Conservation (phyloP, 2,888 invertebrate species). For the Epirrhoe tristata region DNA sequence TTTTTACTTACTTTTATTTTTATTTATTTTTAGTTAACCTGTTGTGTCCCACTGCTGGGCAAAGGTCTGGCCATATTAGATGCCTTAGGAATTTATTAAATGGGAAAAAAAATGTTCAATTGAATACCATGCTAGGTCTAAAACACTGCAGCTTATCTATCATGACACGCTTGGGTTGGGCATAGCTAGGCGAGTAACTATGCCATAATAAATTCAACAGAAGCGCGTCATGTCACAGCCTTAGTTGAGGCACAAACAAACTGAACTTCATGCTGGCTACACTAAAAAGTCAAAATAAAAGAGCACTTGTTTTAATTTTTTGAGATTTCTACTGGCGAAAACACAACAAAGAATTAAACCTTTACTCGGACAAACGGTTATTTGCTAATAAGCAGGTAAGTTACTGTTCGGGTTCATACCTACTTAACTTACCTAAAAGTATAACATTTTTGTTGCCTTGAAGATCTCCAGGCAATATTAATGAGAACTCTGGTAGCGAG, state of each 20-base stretch:
- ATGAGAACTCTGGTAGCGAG: constrained; percentile 37
- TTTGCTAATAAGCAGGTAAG: neutral
- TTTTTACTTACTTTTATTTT: too few relatives aligned
- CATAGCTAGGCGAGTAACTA: constrained; percentile 8
- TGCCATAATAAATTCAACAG: constrained; percentile 24
- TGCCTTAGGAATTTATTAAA: too few relatives aligned
- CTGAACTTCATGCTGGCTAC: neutral
- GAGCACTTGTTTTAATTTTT: too few relatives aligned
- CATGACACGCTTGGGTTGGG: constrained; percentile 14
- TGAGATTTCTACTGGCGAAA: too few relatives aligned
- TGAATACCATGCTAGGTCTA: neutral
- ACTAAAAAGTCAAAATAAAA: neutral
- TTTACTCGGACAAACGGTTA: neutral
- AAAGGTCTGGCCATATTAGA: too few relatives aligned
- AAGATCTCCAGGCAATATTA: constrained; percentile 41
- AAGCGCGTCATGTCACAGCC: neutral
- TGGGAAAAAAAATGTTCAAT: too few relatives aligned
- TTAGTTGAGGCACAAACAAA: neutral
- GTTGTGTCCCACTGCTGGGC: too few relatives aligned
- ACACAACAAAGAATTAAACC: too few relatives aligned
- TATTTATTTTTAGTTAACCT: too few relatives aligned
- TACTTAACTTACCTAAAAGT: too few relatives aligned
- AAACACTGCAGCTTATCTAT: constrained; percentile 2
- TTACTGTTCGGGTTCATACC: constrained; percentile 2
- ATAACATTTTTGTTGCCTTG: constrained; percentile 23